Conservation (phyloP, 2,888 invertebrate genomes). For the Dynastes maya region DNA sequence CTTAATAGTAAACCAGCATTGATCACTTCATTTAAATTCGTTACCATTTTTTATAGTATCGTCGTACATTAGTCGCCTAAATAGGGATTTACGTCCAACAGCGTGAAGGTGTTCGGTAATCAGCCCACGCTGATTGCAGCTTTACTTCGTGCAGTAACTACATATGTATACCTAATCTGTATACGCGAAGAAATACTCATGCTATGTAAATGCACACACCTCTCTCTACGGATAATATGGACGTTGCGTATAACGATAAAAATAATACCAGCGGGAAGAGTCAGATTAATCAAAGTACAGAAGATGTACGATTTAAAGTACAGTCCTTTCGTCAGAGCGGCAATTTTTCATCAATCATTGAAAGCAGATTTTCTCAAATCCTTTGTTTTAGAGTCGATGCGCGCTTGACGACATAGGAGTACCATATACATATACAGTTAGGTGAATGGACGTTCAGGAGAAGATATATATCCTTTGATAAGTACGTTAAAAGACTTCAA, state of each 20-base stretch:
- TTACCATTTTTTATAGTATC: constrained; percentile 1
- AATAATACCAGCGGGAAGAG: constrained; percentile 7
- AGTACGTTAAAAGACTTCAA: constrained; percentile 21
- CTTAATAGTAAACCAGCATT: not conserved
- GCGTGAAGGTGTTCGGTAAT: constrained; percentile 22
- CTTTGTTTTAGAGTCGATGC: constrained; percentile 27
- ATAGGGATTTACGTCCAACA: constrained; percentile 18
- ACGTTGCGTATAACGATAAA: constrained; percentile 19
- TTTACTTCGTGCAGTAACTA: not conserved
- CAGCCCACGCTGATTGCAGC: constrained; percentile 35
- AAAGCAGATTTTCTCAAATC: constrained; percentile 42
- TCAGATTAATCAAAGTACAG: constrained; percentile 41
- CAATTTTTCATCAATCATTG: constrained; percentile 43
- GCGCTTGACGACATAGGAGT: constrained; percentile 1
- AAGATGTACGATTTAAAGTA: constrained; percentile 23
- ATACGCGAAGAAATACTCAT: not conserved
- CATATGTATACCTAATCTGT: not conserved
- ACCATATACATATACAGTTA: constrained; percentile 31
- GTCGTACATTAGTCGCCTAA: constrained; percentile 10
- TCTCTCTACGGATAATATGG: not conserved
- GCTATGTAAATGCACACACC: constrained; percentile 2
- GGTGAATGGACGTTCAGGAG: constrained; percentile 10
- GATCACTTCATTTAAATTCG: not conserved
- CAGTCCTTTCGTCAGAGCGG: constrained; percentile 12
- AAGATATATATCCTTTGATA: constrained; percentile 33